Evolutionary conservation across 2,113 vertebrate species (phyloP).

Genomic region (Melanerpes formicivorus): DNA sequence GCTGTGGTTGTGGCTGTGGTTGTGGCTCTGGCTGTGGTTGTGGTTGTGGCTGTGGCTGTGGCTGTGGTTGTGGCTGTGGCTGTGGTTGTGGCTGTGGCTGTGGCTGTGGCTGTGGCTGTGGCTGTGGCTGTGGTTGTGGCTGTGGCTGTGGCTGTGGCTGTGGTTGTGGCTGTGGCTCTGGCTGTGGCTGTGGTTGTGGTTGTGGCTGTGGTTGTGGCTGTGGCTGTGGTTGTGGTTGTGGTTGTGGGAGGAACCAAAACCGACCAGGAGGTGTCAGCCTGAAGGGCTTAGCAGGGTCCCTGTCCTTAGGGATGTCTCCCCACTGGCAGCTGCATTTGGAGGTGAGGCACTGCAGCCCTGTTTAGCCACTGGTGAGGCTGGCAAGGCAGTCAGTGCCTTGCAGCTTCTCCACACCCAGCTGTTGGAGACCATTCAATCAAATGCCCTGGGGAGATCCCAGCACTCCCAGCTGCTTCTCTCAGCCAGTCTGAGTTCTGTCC

Average conservation of each 20-base stretch:
- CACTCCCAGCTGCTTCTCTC: slow-evolving; percentile 20
- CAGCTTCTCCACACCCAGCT: slow-evolving; percentile 36
- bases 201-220: not conserved
- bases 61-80: not conserved
- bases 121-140: not conserved
- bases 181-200: not conserved
- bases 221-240: not conserved
- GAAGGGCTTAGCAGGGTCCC: not conserved
- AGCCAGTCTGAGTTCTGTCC: slow-evolving; percentile 6
- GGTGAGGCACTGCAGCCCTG: slow-evolving; percentile 43
- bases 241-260: not conserved
- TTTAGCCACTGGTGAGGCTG: slow-evolving; percentile 43
- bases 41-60: not conserved
- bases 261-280: not conserved
- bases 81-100: not conserved
- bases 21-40: not conserved
- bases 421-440: slow-evolving; percentile 50
- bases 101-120: not conserved
- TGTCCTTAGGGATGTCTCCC: not conserved
- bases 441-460: slow-evolving; percentile 9
- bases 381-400: slow-evolving; percentile 19
- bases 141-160: not conserved
- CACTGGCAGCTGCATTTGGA: not conserved
- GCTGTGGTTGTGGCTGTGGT: not conserved
- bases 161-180: not conserved